Conservation (phyloP, 1,140 invertebrate genomes). For the Drosophila pachea region DNA sequence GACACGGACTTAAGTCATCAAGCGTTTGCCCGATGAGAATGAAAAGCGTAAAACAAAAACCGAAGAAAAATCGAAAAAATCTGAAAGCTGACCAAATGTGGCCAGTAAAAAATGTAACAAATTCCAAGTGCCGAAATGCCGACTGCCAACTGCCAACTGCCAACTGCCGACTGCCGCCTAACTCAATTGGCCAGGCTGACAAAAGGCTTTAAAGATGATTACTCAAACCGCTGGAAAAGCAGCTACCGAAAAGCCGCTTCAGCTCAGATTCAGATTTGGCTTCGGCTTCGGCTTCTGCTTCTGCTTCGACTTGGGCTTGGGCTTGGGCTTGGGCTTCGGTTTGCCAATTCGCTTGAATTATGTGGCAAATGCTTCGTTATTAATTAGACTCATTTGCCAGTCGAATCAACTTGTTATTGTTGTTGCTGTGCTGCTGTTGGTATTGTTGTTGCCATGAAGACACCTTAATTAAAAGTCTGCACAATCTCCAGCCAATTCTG, state of each 20-base stretch:
- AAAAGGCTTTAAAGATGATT: constrained; percentile 35
- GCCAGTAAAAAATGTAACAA: constrained; percentile 21
- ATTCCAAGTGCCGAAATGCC: constrained; percentile 9
- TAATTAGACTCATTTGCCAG: constrained; percentile 78
- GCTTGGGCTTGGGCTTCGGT: too few species aligned
- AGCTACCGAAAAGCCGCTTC: constrained; percentile 1
- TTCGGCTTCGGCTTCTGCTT: too few species aligned
- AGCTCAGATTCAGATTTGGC: too few species aligned
- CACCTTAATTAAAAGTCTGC: constrained; percentile 78
- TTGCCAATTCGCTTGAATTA: constrained; percentile 59
- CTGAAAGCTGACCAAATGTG: constrained; percentile 46
- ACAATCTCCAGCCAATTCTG: constrained; percentile 1
- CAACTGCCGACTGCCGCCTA: constrained; percentile 9
- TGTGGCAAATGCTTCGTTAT: constrained; percentile 77
- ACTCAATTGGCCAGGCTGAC: constrained; percentile 28
- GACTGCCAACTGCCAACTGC: constrained; percentile 4
- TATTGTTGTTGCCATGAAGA: constrained; percentile 68
- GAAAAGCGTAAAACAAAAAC: background rate
- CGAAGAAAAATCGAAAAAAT: constrained; percentile 19
- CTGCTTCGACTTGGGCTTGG: too few species aligned
- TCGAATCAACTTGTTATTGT: constrained; percentile 43
- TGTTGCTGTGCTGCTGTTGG: constrained; percentile 19
- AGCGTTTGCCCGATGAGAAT: constrained; percentile 1
- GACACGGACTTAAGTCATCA: constrained; percentile 65
- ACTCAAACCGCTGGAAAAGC: constrained; percentile 24